Evolutionary conservation across 2,888 invertebrate genomes (phyloP), one percentile per base, ranked within the genome.

Genomic region (Pammene fasciana): DNA sequence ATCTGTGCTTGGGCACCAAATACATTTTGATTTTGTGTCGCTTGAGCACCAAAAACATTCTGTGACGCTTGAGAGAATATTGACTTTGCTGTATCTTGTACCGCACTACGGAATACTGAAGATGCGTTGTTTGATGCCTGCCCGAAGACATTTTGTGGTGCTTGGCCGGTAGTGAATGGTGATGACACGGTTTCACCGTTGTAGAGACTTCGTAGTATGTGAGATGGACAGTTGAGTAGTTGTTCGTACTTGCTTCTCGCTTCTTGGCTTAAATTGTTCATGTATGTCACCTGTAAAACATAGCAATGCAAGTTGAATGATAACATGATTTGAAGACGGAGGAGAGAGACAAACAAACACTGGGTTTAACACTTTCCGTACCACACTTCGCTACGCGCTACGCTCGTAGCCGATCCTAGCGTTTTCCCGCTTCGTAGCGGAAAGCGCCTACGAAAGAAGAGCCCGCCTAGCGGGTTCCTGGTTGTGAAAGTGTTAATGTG

Each of bases 101-200:
- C 77, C 8, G 88, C 88, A 74, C 81, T 85, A 5, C 84, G 79
- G 68, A 90, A 91, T 67, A 91, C 72, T 9, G 89, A 87, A 41
- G 88, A 79, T 26, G 87, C 87, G 34, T 79, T 70, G 34, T 70
- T 68, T 59, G 68, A 71, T 9, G 62, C 43, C n/a, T 68, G 41
- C 1, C 75, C 72, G 54, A 76, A 74, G n/a, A 66, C 60, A 46
- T 73, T 75, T 56, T 77, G 79, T 26, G 74, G 64, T 2, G 72
- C 65, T 6, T 50, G 65, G 7, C 38, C 46, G 5, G 73, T 77
- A 9, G 74, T 65, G 71, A 87, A 86, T n/a, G 87, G 80, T 65
- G 87, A 79, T 9, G 80, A 8, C 7, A 83, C 78, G 38, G 70
- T 65, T 76, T 88, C 87, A 38, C 88, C 87, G 65, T 81, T 86